Evolutionary conservation across 2,797 vertebrate genomes (phyloP), one percentile per base, ranked within the genome.

Genomic region (Caiman crocodilus): DNA sequence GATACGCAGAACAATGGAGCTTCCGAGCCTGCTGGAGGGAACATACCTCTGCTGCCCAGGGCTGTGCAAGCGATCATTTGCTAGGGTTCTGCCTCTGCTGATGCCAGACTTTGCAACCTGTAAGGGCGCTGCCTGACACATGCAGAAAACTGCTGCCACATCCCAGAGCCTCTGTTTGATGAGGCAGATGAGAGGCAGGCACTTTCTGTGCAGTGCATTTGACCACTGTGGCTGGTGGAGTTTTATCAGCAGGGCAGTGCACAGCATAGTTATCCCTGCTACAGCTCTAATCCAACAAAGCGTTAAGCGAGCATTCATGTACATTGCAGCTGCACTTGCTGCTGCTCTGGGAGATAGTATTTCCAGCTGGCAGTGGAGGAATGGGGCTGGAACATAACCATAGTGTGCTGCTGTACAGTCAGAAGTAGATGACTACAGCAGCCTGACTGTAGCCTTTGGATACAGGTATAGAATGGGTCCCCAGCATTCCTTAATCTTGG

Each of bases 191-290:
- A 57, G 73, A 89, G 76, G 55, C 35, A 60, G 79, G 12, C 25
- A 0, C 2, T 0, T 18, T 56, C 67, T 3, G 5, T 0, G 5
- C n/a, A 2, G 15, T 2, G 0, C 6, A 0, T 23, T 60, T 3
- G 69, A 35, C 42, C 69, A 73, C 7, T 1, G 14, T 73, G 16
- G 16, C 11, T 76, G 80, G 58, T 73, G 5, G 23, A 65, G 84
- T 57, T 75, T 3, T 63, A 10, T 2, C 73, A n/a, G 57, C 42
- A 1, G 0, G 26, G 6, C 63, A 5, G 63, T 56, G 81, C 57
- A 3, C 20, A 50, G 32, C 50, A 0, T 1, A 4, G 64, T 1
- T 1, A 1, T 55, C 55, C 16, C 79, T 79, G 61, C 6, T 35
- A 74, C 25, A 5, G 26, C 42, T 74, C 56, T 6, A 2, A 25